Evolutionary conservation across 37 sponge, comb jelly and placozoan species (phyloP).

Genomic region (Axinella damicornis): DNA sequence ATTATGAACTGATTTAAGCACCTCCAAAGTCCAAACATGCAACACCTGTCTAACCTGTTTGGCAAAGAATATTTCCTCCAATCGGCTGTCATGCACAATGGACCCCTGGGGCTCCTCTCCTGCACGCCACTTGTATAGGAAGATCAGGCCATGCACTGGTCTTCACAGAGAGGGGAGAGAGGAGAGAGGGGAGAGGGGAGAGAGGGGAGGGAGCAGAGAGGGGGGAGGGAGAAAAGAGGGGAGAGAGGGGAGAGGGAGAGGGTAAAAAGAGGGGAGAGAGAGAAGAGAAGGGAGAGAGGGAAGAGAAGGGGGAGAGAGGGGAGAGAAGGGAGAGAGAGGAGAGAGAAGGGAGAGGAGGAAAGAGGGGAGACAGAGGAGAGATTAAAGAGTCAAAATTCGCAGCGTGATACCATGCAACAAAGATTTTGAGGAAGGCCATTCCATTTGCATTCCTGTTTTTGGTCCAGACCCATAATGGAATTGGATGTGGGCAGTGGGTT

Average conservation of each 20-base stretch:
- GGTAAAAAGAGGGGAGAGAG: neutral
- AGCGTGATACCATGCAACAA: no score
- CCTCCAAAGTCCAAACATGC: neutral
- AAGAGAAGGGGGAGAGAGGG: neutral
- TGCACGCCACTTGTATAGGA: slow-evolving; percentile 94
- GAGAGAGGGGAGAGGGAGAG: no score
- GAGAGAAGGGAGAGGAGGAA: no score
- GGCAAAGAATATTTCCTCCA: slow-evolving; percentile 91
- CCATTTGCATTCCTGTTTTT: neutral
- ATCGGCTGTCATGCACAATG: slow-evolving; percentile 79
- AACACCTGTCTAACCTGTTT: slow-evolving; percentile 77
- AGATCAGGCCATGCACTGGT: slow-evolving; percentile 94
- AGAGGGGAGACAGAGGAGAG: no score
- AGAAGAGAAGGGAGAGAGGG: slow-evolving; percentile 1
- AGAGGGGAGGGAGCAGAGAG: neutral
- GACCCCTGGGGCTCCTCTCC: slow-evolving; percentile 81
- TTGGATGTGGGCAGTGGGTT: no score
- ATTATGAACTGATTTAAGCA: no score
- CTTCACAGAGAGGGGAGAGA: slow-evolving; percentile 29
- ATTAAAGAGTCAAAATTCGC: no score
- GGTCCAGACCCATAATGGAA: neutral
- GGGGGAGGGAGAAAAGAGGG: no score
- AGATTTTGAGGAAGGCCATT: no score
- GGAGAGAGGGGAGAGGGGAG: no score
- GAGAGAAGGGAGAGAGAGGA: no score